Evolutionary conservation across 2,113 vertebrate species (phyloP).

Genomic region (Cyphomyrus plagiostoma): DNA sequence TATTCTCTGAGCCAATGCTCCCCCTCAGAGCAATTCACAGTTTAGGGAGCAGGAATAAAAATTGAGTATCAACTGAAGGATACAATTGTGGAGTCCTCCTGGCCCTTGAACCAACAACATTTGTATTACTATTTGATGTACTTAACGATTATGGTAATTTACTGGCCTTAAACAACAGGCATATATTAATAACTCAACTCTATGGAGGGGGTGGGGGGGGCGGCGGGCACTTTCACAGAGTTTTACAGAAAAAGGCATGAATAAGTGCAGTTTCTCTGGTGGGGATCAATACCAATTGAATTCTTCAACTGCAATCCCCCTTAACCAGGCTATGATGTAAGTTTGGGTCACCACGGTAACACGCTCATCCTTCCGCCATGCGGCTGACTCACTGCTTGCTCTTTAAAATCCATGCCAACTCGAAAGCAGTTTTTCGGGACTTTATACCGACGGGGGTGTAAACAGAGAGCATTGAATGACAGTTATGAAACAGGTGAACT

Average conservation of each 20-base stretch:
- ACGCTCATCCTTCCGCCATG: background rate
- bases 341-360: slow-evolving; percentile 10
- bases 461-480: background rate
- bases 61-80: background rate
- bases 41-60: background rate
- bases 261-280: background rate
- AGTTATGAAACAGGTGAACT: slow-evolving; percentile 9
- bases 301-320: background rate
- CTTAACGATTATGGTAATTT: background rate
- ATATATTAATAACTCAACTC: background rate
- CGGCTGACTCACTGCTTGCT: background rate
- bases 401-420: slow-evolving; percentile 14
- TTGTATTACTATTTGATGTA: background rate
- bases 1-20: background rate
- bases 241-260: background rate
- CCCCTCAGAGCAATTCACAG: background rate
- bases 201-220: background rate
- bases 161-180: background rate
- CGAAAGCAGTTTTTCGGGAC: background rate
- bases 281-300: background rate
- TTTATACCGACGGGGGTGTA: background rate
- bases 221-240: background rate
- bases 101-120: background rate
- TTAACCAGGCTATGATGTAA: background rate
- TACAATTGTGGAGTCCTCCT: background rate